Conservation (phyloP, 2,888 invertebrate species). For the Blastobasis adustella region DNA sequence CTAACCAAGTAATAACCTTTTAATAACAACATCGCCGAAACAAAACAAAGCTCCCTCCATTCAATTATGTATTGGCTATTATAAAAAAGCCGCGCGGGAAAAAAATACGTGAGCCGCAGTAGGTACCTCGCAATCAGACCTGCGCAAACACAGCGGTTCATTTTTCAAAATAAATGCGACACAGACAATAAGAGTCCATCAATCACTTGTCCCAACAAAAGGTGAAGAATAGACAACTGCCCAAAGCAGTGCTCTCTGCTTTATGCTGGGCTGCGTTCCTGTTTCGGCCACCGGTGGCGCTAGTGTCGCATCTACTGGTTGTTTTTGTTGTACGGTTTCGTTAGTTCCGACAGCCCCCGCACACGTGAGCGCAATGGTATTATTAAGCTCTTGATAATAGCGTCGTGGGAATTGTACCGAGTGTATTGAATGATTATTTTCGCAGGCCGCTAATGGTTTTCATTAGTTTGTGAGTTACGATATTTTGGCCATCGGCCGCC, state of each 20-base stretch:
- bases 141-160: constrained; percentile 51
- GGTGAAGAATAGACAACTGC: constrained; percentile 52
- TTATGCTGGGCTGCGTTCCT: constrained; percentile 16
- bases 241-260: constrained; percentile 44
- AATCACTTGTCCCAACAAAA: constrained; percentile 59
- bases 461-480: constrained; percentile 39
- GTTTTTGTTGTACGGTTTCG: background rate
- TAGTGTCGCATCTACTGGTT: constrained; percentile 3
- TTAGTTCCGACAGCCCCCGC: constrained; percentile 16
- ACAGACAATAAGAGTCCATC: constrained; percentile 55
- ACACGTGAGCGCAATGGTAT: constrained; percentile 24
- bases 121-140: constrained; percentile 42
- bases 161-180: constrained; percentile 65
- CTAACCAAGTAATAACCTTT: constrained; percentile 8
- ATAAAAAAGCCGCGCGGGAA: constrained; percentile 21
- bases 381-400: constrained; percentile 38
- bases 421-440: constrained; percentile 54
- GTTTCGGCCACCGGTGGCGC: constrained; percentile 6
- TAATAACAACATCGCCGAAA: constrained; percentile 15
- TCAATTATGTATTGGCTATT: constrained; percentile 16
- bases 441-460: constrained; percentile 45
- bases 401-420: constrained; percentile 50
- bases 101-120: constrained; percentile 19
- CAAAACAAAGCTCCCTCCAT: constrained; percentile 15
- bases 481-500: constrained; percentile 23